These are phyloP conservation scores for Macrocentrus cingulum DNA, from an alignment of 1,140 invertebrate species.

Conservation along the genomic window DNA sequence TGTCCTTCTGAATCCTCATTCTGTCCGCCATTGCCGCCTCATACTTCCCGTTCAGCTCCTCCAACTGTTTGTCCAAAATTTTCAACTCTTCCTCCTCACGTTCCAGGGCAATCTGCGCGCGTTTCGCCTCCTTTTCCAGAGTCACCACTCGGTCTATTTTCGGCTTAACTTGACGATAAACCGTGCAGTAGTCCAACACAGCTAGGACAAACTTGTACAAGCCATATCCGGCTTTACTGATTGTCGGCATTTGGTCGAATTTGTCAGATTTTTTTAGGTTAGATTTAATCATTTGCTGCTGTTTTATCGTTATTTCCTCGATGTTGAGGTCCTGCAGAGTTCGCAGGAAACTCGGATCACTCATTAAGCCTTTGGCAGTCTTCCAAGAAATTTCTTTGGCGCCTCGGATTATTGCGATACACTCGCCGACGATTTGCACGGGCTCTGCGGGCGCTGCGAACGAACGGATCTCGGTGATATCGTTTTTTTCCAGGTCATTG, in stretches of 20 bases:
- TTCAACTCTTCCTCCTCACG: constrained; percentile 76
- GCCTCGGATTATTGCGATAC: constrained; percentile 79
- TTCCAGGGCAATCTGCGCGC: constrained; percentile 69
- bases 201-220: constrained; percentile 83
- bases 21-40: constrained; percentile 73
- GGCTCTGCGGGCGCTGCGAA: constrained; percentile 88
- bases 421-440: constrained; percentile 85
- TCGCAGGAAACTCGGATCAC: constrained; percentile 80
- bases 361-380: constrained; percentile 86
- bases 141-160: constrained; percentile 81
- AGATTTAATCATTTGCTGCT: constrained; percentile 69
- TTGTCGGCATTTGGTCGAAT: constrained; percentile 72
- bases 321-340: constrained; percentile 83
- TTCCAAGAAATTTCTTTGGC: constrained; percentile 88
- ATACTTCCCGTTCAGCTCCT: constrained; percentile 73
- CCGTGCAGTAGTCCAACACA: constrained; percentile 81
- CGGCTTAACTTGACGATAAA: constrained; percentile 83
- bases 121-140: constrained; percentile 68
- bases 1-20: constrained; percentile 79
- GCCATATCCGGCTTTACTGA: constrained; percentile 80
- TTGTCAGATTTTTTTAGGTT: constrained; percentile 73
- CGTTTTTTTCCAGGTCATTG: constrained; percentile 79
- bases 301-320: constrained; percentile 74
- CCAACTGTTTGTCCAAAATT: constrained; percentile 70
- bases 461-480: constrained; percentile 89